These are phyloP conservation scores for Alcedo atthis DNA, from an alignment of 2,797 vertebrate genomes.

Conservation along the genomic window DNA sequence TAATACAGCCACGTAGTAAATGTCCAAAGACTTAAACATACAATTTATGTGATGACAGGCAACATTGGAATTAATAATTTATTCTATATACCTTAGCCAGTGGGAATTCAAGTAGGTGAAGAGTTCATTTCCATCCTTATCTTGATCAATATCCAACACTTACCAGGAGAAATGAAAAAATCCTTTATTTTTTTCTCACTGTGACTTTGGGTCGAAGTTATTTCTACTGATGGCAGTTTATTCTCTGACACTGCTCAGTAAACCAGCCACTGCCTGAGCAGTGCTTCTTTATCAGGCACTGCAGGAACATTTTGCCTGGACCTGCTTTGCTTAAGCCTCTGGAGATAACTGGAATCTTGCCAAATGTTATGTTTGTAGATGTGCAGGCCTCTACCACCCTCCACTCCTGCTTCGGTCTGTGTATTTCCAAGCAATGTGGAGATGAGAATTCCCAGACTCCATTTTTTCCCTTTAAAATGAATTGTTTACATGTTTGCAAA, in stretches of 20 bases:
- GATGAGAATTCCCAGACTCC: slow-evolving; percentile 37
- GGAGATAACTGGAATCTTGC: slow-evolving; percentile 46
- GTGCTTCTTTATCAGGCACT: not conserved
- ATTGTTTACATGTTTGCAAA: slow-evolving; percentile 47
- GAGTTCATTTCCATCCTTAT: slow-evolving; percentile 51
- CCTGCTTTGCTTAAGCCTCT: slow-evolving; percentile 28
- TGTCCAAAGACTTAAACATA: slow-evolving; percentile 74
- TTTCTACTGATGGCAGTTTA: slow-evolving; percentile 18
- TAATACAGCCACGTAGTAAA: slow-evolving; percentile 75
- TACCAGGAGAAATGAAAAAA: not conserved
- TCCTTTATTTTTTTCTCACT: not conserved
- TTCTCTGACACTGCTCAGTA: slow-evolving; percentile 1
- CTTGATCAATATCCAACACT: not conserved
- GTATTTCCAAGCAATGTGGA: not conserved
- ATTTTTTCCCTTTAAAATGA: slow-evolving; percentile 24
- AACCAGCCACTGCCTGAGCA: not conserved
- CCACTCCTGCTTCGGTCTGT: not conserved
- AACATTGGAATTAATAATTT: slow-evolving; percentile 72
- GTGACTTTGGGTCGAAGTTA: not conserved
- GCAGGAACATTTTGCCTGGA: slow-evolving; percentile 25
- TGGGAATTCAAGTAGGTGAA: slow-evolving; percentile 67
- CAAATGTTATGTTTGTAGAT: slow-evolving; percentile 10
- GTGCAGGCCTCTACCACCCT: not conserved
- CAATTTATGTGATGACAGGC: slow-evolving; percentile 78
- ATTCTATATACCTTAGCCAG: slow-evolving; percentile 72